A percentile compares a stretch with the other conserved stretches of the same genome.
Evolutionary conservation across 2,797 vertebrate species (phyloP).

Genomic region (Melanotaenia parkinsoni): DNA sequence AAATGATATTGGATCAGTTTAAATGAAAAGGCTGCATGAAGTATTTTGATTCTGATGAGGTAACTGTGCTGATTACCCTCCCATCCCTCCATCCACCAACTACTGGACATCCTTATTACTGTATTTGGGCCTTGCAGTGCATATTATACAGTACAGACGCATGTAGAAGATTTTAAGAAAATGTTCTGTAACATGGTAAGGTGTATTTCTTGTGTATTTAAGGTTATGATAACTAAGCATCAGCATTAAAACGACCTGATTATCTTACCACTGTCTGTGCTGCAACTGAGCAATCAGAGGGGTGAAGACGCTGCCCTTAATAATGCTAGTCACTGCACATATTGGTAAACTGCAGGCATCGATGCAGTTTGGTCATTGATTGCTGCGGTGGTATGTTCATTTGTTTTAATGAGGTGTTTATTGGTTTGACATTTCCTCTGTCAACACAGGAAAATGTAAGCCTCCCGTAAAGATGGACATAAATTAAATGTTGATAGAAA

Average conservation of each 20-base stretch:
- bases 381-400: constrained; percentile 24
- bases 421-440: constrained; percentile 48
- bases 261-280: neutral
- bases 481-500: constrained; percentile 18
- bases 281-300: neutral
- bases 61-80: neutral
- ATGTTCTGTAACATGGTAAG: neutral
- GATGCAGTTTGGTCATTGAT: constrained; percentile 17
- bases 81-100: neutral
- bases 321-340: neutral
- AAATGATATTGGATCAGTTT: neutral
- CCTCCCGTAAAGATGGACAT: constrained; percentile 27
- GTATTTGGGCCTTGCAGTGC: neutral
- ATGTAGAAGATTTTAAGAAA: neutral
- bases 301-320: constrained; percentile 5
- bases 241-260: neutral
- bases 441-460: constrained; percentile 10
- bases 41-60: neutral
- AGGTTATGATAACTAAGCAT: neutral
- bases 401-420: constrained; percentile 43
- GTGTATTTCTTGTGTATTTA: neutral
- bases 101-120: neutral
- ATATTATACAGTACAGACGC: neutral
- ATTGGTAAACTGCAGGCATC: constrained; percentile 7
- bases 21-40: neutral